Evolutionary conservation across 2,113 vertebrate species (phyloP).

Genomic region (Menidia beryllina): DNA sequence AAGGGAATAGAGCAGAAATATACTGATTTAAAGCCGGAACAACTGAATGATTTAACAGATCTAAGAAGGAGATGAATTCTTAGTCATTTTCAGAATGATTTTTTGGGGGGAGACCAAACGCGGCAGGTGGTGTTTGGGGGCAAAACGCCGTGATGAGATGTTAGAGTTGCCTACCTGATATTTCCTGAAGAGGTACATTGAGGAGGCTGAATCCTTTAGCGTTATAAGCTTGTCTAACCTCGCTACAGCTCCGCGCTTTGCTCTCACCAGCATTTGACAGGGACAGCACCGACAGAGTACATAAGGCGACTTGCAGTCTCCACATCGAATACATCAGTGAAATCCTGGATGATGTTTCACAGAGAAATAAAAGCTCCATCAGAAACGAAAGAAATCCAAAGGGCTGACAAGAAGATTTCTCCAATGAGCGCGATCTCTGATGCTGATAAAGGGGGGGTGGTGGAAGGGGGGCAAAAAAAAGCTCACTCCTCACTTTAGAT

Average conservation of each 20-base stretch:
- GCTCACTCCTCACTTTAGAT: slow-evolving; percentile 72
- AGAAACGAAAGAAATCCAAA: slow-evolving; percentile 42
- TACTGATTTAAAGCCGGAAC: background rate
- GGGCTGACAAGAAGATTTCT: slow-evolving; percentile 30
- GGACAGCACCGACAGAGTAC: slow-evolving; percentile 78
- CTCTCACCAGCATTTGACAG: slow-evolving; percentile 82
- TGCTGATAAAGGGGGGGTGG: slow-evolving; percentile 37
- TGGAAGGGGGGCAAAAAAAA: background rate
- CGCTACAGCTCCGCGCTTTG: slow-evolving; percentile 91
- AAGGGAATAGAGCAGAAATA: background rate
- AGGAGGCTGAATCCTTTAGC: slow-evolving; percentile 91
- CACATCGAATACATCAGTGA: slow-evolving; percentile 79
- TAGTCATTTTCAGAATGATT: slow-evolving; percentile 22
- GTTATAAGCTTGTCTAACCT: slow-evolving; percentile 91
- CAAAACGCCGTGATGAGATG: slow-evolving; percentile 1
- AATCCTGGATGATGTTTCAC: slow-evolving; percentile 62
- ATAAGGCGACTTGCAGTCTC: slow-evolving; percentile 77
- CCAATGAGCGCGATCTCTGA: slow-evolving; percentile 46
- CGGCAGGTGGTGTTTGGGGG: slow-evolving; percentile 40
- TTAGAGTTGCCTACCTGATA: slow-evolving; percentile 86
- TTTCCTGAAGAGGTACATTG: slow-evolving; percentile 92
- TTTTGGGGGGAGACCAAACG: background rate
- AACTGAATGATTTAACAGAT: background rate
- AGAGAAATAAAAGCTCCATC: slow-evolving; percentile 52
- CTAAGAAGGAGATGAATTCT: slow-evolving; percentile 10